Base-by-base conservation (phyloP, 2,113 vertebrate species). In the Gavialis gangeticus region DNA sequence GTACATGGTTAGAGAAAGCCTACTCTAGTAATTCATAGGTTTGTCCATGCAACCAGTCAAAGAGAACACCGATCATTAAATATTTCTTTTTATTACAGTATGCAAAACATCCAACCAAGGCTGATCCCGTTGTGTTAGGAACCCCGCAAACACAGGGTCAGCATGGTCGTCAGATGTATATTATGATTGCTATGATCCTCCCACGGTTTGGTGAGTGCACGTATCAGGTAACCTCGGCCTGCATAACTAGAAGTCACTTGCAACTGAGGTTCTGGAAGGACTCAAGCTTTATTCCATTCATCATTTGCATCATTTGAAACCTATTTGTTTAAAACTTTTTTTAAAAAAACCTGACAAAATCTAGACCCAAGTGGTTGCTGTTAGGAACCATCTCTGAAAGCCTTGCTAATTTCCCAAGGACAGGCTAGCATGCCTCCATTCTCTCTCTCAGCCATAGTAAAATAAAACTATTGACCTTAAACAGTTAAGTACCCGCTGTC, bases 221-320 rank as follows among this genome's bases (percentile, higher is more conserved):
- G 77, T 24, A 57, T n/a, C 67, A 84, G 71, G 85, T 55, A 81
- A 3, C 79, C 2, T 8, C 22, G 80, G 79, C 8, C 1, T 1
- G 4, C 9, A 85, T 94, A 94, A 80, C 81, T 93, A 85, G 91
- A 90, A 58, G 10, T 63, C 28, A 34, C 11, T 91, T 93, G 46
- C 25, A 75, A 92, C 30, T 10, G 21, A 63, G 22, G 30, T 55
- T 46, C 46, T 46, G 46, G 46, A 46, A 46, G 46, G 46, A 46
- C 85, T 54, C 2, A 63, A 80, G 10, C 81, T 66, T 88, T 83
- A 73, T 91, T 91, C 85, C 88, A 77, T 59, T 60, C 83, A 92
- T 89, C 54, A 84, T 84, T 73, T 83, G 89, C 85, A 75, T 10
- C 6, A 4, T 21, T 30, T 63, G 57, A 27, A 81, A 95, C 92